Evolutionary conservation across 2,113 vertebrate species (phyloP).

Genomic region (Sturnira hondurensis): DNA sequence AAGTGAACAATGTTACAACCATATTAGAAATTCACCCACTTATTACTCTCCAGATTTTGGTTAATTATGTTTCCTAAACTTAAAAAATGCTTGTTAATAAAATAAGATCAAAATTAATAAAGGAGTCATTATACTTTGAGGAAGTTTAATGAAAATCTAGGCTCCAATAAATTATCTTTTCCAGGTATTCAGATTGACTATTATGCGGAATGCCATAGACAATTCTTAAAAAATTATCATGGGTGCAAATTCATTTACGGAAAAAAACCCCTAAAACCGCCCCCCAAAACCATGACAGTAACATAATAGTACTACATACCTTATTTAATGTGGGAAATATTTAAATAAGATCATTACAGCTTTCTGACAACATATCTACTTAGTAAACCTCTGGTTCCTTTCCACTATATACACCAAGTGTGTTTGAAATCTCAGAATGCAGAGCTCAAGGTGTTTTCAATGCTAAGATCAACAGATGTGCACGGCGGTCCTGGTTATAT

Average conservation of each 20-base stretch:
- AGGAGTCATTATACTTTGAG: slow-evolving; percentile 26
- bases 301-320: not conserved
- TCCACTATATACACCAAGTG: not conserved
- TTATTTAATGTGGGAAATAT: slow-evolving; percentile 55
- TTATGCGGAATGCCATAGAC: not conserved
- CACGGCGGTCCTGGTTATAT: not conserved
- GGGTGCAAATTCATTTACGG: slow-evolving; percentile 15
- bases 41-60: not conserved
- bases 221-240: not conserved
- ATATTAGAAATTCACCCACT: not conserved
- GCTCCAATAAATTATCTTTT: not conserved
- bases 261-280: not conserved
- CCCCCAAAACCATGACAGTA: not conserved
- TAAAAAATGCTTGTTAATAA: not conserved
- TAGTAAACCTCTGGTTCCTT: slow-evolving; percentile 45
- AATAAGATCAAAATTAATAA: slow-evolving; percentile 38
- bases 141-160: slow-evolving; percentile 29
- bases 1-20: not conserved
- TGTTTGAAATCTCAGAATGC: slow-evolving; percentile 18
- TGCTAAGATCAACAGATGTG: not conserved
- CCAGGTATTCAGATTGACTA: not conserved
- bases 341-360: slow-evolving; percentile 35
- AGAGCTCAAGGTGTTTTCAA: not conserved
- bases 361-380: slow-evolving; percentile 16
- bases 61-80: not conserved